Conservation (phyloP, 1,140 invertebrate genomes). For the Trachymyrmex cornetzi region DNA sequence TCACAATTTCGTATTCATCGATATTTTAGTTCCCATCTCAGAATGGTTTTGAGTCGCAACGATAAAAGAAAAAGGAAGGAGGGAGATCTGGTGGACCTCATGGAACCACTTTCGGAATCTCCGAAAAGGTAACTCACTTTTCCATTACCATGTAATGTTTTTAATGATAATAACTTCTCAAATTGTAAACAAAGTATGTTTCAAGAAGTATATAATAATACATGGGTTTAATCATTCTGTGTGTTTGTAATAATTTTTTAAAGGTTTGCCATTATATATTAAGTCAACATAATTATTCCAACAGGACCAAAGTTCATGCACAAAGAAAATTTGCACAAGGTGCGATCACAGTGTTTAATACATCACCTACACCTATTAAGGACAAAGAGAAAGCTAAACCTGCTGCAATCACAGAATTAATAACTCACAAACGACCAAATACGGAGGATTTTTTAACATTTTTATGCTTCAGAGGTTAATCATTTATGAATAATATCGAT, state of each 20-base stretch:
- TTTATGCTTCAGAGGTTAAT: slow-evolving; percentile 93
- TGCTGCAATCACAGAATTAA: slow-evolving; percentile 87
- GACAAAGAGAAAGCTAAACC: slow-evolving; percentile 87
- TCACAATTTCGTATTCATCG: background rate
- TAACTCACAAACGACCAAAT: slow-evolving; percentile 92
- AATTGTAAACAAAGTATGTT: background rate
- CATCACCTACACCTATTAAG: slow-evolving; percentile 87
- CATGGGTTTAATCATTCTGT: background rate
- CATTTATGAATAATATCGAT: slow-evolving; percentile 28
- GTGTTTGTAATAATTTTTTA: background rate
- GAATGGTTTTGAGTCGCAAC: slow-evolving; percentile 86
- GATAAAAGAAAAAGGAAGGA: slow-evolving; percentile 85
- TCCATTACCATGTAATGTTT: background rate
- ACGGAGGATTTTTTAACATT: slow-evolving; percentile 97
- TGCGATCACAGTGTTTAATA: slow-evolving; percentile 84
- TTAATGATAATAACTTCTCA: background rate
- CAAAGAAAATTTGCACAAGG: slow-evolving; percentile 97
- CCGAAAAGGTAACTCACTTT: slow-evolving; percentile 86
- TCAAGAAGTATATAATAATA: background rate
- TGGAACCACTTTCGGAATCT: slow-evolving; percentile 85
- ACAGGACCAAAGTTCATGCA: slow-evolving; percentile 94
- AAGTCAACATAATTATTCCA: slow-evolving; percentile 69
- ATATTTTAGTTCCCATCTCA: slow-evolving; percentile 44
- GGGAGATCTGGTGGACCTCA: slow-evolving; percentile 85
- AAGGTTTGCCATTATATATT: background rate